phyloP scores from a whole-genome alignment of 2,888 invertebrate species.

The Palloptera scutellata region DNA sequence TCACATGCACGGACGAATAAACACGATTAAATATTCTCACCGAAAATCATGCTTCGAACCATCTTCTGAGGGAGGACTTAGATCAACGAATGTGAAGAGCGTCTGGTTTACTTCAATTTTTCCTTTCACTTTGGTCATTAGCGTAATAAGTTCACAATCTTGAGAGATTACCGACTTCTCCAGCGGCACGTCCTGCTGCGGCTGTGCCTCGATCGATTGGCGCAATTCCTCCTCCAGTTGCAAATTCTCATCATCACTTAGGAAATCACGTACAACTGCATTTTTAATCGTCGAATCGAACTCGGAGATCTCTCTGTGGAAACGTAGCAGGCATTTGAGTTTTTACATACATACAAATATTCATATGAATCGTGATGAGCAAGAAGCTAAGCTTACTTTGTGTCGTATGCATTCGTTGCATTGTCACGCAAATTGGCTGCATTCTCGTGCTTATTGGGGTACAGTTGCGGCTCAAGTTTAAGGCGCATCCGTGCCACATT shows the following conservation, averaged over 20 bases:
- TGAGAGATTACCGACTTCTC: constrained; percentile 70
- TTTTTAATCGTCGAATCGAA: constrained; percentile 64
- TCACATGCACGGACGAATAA: not conserved
- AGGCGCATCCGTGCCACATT: constrained; percentile 71
- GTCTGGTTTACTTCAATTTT: constrained; percentile 71
- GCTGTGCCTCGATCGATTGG: constrained; percentile 61
- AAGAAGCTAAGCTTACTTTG: constrained; percentile 50
- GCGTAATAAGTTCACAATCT: constrained; percentile 70
- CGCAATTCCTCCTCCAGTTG: constrained; percentile 66
- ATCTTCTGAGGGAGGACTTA: constrained; percentile 67
- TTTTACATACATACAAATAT: not conserved
- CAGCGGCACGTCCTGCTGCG: constrained; percentile 64
- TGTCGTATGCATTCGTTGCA: constrained; percentile 58
- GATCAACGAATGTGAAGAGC: constrained; percentile 69
- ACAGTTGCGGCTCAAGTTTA: constrained; percentile 68
- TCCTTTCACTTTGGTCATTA: constrained; percentile 70
- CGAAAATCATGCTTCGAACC: constrained; percentile 65
- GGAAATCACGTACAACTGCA: constrained; percentile 63
- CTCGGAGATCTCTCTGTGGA: constrained; percentile 59
- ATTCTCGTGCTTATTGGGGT: constrained; percentile 68
- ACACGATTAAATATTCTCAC: constrained; percentile 44
- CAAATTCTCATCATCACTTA: constrained; percentile 64
- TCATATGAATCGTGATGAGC: not conserved
- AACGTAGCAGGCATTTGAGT: not conserved
- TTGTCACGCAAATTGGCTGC: constrained; percentile 71